These are phyloP conservation scores for Zaprionus nigranus DNA, from an alignment of 1,140 invertebrate genomes.

Conservation along the genomic window DNA sequence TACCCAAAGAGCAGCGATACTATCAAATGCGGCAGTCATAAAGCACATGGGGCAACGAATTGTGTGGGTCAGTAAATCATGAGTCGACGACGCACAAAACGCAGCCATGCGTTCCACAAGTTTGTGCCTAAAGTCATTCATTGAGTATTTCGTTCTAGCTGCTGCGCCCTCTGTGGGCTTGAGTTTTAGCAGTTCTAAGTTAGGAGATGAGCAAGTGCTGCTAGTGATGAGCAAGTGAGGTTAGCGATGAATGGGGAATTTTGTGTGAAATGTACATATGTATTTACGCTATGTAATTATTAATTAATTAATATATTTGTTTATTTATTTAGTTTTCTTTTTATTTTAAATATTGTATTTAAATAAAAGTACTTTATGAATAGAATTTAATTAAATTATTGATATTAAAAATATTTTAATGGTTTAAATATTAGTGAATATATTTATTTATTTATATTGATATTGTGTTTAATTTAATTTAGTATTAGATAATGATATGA, in stretches of 20 bases:
- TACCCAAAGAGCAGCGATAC: conserved; percentile 43
- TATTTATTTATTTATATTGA: too few relatives aligned
- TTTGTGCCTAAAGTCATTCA: conserved; percentile 58
- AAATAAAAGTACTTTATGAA: too few relatives aligned
- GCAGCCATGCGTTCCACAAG: conserved; percentile 63
- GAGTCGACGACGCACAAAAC: conserved; percentile 34
- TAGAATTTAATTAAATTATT: too few relatives aligned
- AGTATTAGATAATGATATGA: too few relatives aligned
- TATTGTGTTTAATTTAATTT: too few relatives aligned
- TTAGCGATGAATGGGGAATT: too few relatives aligned
- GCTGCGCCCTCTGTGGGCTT: conserved; percentile 9
- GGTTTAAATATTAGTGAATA: too few relatives aligned
- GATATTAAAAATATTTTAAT: too few relatives aligned
- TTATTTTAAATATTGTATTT: too few relatives aligned
- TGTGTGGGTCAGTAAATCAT: conserved; percentile 53
- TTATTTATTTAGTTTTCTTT: too few relatives aligned
- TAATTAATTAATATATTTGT: neutral
- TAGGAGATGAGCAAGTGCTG: conserved; percentile 2
- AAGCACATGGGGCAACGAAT: conserved; percentile 37
- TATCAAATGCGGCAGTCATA: conserved; percentile 69
- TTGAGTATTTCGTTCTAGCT: conserved; percentile 12
- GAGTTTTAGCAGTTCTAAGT: neutral
- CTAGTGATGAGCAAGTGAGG: neutral
- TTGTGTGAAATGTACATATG: too few relatives aligned
- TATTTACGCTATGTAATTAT: neutral